Base-by-base conservation (phyloP, 2,797 vertebrate species). In the Dendrocincla fuliginosa region DNA sequence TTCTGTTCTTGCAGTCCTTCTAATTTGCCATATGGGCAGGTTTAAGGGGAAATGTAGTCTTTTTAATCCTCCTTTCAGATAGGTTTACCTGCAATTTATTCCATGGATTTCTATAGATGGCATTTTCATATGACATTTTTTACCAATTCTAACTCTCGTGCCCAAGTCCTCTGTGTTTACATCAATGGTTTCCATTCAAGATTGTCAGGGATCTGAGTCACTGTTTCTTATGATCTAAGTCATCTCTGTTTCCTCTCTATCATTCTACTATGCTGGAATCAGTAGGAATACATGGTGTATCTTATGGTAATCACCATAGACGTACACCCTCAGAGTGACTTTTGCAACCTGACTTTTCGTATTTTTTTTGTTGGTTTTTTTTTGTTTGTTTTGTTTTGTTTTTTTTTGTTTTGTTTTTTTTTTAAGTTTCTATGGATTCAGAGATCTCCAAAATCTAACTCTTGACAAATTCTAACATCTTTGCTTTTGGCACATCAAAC, bases 401-500 rank as follows among this genome's bases (percentile, higher is more conserved):
- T 56, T 47, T 1, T 14, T 46, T 67, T 30, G n/a, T 42, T 44
- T 53, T 46, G 52, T 47, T 1, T 14, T 46, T 46, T 3, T 4
- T 37, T 79, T 28, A 56, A n/a, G 2, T 70, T 87, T 74, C 28
- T 74, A 1, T 35, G 35, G 49, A 67, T 50, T 68, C 19, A 30
- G 57, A 49, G 24, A 39, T 47, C 22, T 77, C 30, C 32, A 89
- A 88, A 90, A 76, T 67, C 25, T 22, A 71, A 8, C 60, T 78
- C 73, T 84, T 81, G 32, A 85, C 17, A 79, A 93, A 76, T 91
- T 83, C 65, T 65, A 78, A 94, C 93, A 75, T 83, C 60, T 70
- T 42, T 65, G 33, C 3, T 69, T 95, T 96, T 92, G 92, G 89
- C 89, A 87, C 64, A 89, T 64, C n/a, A 71, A 85, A 77, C 84